Conservation (phyloP, 2,797 vertebrate genomes). For the Ctenopoma multispine region DNA sequence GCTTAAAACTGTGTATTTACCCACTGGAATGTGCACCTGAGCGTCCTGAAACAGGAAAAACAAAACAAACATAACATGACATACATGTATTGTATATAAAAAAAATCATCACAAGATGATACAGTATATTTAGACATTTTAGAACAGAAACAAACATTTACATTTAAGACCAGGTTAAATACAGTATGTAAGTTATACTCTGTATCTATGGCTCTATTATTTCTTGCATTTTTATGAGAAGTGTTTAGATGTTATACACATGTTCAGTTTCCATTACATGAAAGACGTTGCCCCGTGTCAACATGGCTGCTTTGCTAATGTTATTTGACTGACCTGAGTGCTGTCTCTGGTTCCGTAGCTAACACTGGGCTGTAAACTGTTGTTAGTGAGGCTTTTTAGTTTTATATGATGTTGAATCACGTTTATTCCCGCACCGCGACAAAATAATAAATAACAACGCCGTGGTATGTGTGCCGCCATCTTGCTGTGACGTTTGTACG, state of each 20-base stretch:
- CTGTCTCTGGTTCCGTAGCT: slow-evolving; percentile 43
- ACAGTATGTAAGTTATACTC: not conserved
- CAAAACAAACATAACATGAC: not conserved
- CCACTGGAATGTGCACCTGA: slow-evolving; percentile 75
- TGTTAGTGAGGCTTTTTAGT: not conserved
- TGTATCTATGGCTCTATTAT: not conserved
- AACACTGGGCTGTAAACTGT: not conserved
- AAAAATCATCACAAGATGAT: too few species aligned
- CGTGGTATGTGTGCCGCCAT: slow-evolving; percentile 71
- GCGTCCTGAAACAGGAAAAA: slow-evolving; percentile 62
- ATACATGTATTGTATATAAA: too few species aligned
- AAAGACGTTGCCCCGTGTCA: not conserved
- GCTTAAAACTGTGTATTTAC: slow-evolving; percentile 61
- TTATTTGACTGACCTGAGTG: slow-evolving; percentile 57
- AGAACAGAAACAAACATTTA: too few species aligned
- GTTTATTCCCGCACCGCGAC: not conserved
- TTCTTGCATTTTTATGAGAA: too few species aligned
- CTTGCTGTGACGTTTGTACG: slow-evolving; percentile 49
- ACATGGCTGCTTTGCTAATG: not conserved
- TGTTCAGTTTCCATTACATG: not conserved
- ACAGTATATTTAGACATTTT: too few species aligned
- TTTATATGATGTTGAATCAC: not conserved
- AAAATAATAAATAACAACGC: slow-evolving; percentile 44
- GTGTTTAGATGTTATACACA: too few species aligned
- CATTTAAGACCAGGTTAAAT: not conserved